Conservation (phyloP, 2,888 invertebrate species). For the Epistrophe eligans region DNA sequence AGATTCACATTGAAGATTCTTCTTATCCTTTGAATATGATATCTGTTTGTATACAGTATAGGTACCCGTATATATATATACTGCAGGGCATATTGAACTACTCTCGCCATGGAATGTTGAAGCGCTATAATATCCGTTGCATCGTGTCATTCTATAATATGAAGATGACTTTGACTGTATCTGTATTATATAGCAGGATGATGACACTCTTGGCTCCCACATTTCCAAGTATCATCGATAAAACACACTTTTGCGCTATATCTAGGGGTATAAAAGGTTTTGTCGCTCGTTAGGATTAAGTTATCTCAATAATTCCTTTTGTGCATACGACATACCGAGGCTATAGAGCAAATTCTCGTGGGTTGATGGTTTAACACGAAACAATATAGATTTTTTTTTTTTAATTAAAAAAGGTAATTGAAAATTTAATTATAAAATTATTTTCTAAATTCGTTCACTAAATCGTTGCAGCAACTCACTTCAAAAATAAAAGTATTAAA, state of each 20-base stretch:
- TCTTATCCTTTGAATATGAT: conserved; percentile 18
- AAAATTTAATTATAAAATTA: background rate
- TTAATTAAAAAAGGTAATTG: background rate
- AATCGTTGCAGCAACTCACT: too few relatives aligned
- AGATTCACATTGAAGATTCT: conserved; percentile 12
- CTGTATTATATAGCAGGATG: background rate
- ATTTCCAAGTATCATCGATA: conserved; percentile 66
- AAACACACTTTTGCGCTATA: conserved; percentile 34
- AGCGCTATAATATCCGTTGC: background rate
- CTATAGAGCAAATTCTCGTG: background rate
- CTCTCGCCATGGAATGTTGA: conserved; percentile 1
- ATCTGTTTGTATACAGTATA: conserved; percentile 4
- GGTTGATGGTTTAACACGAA: background rate
- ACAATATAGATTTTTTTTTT: background rate
- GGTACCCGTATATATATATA: background rate
- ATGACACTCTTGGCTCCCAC: conserved; percentile 44
- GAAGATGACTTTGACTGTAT: conserved; percentile 43
- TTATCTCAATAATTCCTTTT: conserved; percentile 61
- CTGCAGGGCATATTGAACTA: conserved; percentile 19
- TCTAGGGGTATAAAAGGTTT: conserved; percentile 26
- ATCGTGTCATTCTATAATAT: conserved; percentile 8
- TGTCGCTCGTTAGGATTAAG: conserved; percentile 47
- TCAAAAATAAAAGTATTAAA: too few relatives aligned
- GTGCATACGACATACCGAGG: background rate
- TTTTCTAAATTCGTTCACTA: background rate